A percentile compares a stretch with the other conserved stretches of the same genome.
These are phyloP conservation scores for Corythaeola cristata DNA, from an alignment of 2,113 vertebrate genomes.

Conservation along the genomic window DNA sequence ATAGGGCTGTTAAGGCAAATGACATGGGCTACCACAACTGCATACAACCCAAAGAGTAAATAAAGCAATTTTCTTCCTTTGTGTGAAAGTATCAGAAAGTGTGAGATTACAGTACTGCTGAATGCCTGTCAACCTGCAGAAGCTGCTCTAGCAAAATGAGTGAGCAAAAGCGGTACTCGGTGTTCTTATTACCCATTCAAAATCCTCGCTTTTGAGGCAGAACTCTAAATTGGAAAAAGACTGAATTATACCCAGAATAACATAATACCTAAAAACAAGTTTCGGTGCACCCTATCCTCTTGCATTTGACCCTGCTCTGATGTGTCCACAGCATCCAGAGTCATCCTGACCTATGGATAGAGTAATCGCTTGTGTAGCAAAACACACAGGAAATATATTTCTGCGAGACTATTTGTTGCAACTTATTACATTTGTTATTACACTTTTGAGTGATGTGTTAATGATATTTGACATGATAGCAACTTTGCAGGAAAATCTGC, in stretches of 20 bases:
- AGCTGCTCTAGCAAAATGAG: not conserved
- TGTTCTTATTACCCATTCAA: not conserved
- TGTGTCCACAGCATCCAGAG: not conserved
- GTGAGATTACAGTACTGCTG: not conserved
- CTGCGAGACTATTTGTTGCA: not conserved
- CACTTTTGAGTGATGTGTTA: not conserved
- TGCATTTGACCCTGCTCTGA: not conserved
- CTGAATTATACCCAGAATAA: not conserved
- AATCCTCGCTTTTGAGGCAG: not conserved
- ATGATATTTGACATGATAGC: not conserved
- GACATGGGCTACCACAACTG: not conserved
- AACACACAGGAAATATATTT: not conserved
- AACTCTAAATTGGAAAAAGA: not conserved
- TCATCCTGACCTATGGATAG: not conserved
- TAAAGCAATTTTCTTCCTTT: not conserved
- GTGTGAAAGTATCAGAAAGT: not conserved
- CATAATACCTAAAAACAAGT: not conserved
- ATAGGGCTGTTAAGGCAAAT: not conserved
- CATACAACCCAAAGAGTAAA: not conserved
- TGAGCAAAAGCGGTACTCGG: rapidly evolving
- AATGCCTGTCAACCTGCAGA: rapidly evolving
- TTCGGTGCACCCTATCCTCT: rapidly evolving
- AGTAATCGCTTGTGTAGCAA: rapidly evolving
- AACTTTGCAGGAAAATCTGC: not conserved
- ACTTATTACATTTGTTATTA: not conserved